A percentile compares a stretch with the other conserved stretches of the same genome.
Evolutionary conservation across 53 echinoderm and acorn worm genomes (phyloP).

Genomic region (Zoroaster sp.): DNA sequence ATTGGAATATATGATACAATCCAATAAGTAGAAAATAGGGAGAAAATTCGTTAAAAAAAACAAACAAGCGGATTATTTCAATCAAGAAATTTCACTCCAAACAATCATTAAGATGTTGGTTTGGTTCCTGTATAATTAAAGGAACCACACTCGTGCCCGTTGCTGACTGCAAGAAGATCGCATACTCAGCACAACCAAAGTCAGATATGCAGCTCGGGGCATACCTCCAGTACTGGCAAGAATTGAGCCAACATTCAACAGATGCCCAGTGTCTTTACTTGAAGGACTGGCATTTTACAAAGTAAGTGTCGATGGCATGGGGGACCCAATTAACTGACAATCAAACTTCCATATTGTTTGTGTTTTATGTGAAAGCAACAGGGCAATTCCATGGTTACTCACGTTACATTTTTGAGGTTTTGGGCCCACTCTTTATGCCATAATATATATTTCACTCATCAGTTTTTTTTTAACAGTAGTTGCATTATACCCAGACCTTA

Average conservation of each 20-base stretch:
- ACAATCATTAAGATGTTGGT: neutral
- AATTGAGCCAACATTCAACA: constrained; percentile 28
- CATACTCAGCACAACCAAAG: constrained; percentile 92
- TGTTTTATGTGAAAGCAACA: neutral
- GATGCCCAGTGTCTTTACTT: constrained; percentile 78
- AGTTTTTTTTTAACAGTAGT: too few relatives aligned
- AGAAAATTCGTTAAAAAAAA: too few relatives aligned
- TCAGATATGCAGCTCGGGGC: constrained; percentile 67
- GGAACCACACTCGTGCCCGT: constrained; percentile 84
- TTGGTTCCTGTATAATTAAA: neutral
- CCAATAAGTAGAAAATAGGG: too few relatives aligned
- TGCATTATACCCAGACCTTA: too few relatives aligned
- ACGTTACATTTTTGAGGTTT: too few relatives aligned
- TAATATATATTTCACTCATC: too few relatives aligned
- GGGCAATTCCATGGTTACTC: too few relatives aligned
- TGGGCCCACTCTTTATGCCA: too few relatives aligned
- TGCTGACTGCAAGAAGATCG: constrained; percentile 77
- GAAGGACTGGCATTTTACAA: constrained; percentile 97
- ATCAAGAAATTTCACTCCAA: neutral
- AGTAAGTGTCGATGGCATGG: constrained; percentile 21
- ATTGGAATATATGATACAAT: too few relatives aligned
- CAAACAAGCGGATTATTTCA: too few relatives aligned
- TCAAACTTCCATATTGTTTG: neutral
- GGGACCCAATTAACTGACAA: neutral
- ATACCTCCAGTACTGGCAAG: constrained; percentile 75